These are phyloP conservation scores for Motacilla tschutschensis DNA, from an alignment of 2,113 vertebrate genomes.

Conservation along the genomic window DNA sequence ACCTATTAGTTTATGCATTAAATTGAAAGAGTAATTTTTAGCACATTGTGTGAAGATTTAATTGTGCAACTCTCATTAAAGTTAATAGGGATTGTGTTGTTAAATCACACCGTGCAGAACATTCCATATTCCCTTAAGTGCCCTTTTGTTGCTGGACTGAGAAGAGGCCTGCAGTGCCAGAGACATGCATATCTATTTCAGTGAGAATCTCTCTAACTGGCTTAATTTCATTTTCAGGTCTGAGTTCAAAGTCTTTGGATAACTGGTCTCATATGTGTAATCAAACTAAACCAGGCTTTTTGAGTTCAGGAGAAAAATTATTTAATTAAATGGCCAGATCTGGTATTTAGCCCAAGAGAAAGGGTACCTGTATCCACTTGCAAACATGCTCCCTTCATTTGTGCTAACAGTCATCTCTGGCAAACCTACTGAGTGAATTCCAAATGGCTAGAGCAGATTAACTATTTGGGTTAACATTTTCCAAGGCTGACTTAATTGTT, in stretches of 20 bases:
- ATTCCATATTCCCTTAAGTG: slow-evolving; percentile 25
- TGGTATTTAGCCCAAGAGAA: not conserved
- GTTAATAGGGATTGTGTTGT: slow-evolving; percentile 24
- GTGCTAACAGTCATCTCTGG: not conserved
- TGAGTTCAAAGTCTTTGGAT: not conserved
- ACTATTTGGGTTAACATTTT: not conserved
- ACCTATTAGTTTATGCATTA: not conserved
- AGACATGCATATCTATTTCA: not conserved
- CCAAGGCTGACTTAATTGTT: not conserved
- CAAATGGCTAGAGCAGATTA: not conserved
- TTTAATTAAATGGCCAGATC: not conserved
- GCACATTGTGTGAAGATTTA: not conserved
- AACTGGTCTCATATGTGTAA: not conserved
- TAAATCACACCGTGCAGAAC: not conserved
- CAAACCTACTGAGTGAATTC: not conserved
- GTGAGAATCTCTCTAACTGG: not conserved
- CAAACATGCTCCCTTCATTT: not conserved
- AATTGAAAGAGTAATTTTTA: slow-evolving; percentile 14
- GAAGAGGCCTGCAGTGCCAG: not conserved
- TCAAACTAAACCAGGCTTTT: not conserved
- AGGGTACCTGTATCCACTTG: not conserved
- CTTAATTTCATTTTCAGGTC: not conserved
- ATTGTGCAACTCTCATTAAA: slow-evolving; percentile 29
- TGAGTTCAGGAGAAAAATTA: not conserved
- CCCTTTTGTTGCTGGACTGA: slow-evolving; percentile 3